Percentiles rank a stretch among this genome's conserved stretches.
phyloP scores from a whole-genome alignment of 2,797 vertebrate species.

The Carcharodon carcharias region DNA sequence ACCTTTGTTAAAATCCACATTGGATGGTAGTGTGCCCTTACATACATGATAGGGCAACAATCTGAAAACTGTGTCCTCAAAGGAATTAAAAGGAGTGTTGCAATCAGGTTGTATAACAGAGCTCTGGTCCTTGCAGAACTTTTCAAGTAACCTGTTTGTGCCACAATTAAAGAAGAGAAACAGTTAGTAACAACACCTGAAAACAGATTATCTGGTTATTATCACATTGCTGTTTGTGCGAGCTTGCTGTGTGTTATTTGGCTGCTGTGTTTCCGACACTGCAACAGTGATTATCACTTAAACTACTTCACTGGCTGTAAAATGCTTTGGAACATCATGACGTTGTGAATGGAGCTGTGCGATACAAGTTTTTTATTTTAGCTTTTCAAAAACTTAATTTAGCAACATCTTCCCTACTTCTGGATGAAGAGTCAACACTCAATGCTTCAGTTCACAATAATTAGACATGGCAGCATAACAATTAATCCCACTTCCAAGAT shows the following conservation, averaged over 20 bases:
- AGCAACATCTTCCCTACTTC: not conserved
- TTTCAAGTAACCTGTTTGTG: slow-evolving; percentile 61
- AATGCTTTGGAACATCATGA: not conserved
- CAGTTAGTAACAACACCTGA: not conserved
- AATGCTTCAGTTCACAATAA: not conserved
- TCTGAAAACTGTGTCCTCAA: slow-evolving; percentile 55
- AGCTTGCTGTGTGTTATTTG: not conserved
- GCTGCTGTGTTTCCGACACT: not conserved
- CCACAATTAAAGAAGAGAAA: not conserved
- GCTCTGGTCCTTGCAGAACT: slow-evolving; percentile 58
- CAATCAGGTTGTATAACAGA: slow-evolving; percentile 57
- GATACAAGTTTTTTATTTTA: not conserved
- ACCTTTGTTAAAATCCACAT: slow-evolving; percentile 59
- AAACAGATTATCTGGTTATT: not conserved
- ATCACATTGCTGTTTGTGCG: not conserved
- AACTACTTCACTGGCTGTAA: not conserved
- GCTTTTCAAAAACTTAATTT: not conserved
- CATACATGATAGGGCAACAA: slow-evolving; percentile 68
- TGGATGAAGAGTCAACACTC: not conserved
- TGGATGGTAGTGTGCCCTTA: slow-evolving; percentile 55
- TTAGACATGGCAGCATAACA: not conserved
- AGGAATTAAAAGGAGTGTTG: slow-evolving; percentile 52
- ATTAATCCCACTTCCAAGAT: not conserved
- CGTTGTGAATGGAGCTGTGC: not conserved
- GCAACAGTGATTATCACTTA: not conserved